Evolutionary conservation across 2,888 invertebrate genomes (phyloP), one percentile per base, ranked within the genome.

Genomic region (Dolichomitus sp.): DNA sequence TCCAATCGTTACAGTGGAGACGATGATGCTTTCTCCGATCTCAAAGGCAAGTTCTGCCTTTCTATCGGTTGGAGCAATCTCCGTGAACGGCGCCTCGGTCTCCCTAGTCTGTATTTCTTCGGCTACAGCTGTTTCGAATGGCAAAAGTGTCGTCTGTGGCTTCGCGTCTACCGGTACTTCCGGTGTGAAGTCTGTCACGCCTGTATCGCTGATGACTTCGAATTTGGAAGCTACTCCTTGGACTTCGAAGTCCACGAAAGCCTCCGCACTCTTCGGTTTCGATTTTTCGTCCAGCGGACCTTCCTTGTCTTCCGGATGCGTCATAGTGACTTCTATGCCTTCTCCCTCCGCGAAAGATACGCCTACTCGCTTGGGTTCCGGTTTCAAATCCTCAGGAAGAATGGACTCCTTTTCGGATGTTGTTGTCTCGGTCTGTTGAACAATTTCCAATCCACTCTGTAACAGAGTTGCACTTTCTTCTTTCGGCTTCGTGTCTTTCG

Each of bases 291-390:
- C 83, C 40, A 91, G 80, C 50, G 82, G 48, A 45, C 87, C 90
- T 88, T 94, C 94, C 80, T 92, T 93, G 68, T 94, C 94, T 76
- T 92, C 91, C 2, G 92, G 85, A 75, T 92, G 90, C 0, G 93
- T 93, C 87, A 94, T 91, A 6, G 95, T 96, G 14, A 97, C 94
- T 88, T 95, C 95, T 61, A 97, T 85, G 85, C 96, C 92, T 94
- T 96, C 95, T 89, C 93, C 95, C 94, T 94, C 95, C 90, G 94
- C 95, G 92, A 95, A 95, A 40, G 89, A 94, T 40, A 95, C 89
- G 73, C 94, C 93, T 7, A 94, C 94, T 30, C 91, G 93, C 89
- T 96, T 96, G 79, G 92, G 92, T 81, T 95, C 96, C 14, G 95
- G 95, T 88, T 93, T 94, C 9, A 94, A 84, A 74, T 94, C 93